Conservation (phyloP, 2,797 vertebrate species). For the Ctenopoma kingsleyae region DNA sequence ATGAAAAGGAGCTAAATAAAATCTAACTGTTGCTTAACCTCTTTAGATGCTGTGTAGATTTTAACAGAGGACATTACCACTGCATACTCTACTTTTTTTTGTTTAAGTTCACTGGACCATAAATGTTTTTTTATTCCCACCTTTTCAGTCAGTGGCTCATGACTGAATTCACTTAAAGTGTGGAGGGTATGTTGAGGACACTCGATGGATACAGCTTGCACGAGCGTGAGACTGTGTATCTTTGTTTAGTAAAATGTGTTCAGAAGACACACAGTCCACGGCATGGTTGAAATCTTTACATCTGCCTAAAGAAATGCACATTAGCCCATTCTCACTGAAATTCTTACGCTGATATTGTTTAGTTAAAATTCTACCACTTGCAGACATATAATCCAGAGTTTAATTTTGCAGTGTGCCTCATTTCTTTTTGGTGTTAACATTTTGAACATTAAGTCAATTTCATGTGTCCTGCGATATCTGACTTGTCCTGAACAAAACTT, state of each 20-base stretch:
- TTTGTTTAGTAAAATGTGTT: slow-evolving; percentile 24
- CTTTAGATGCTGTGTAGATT: slow-evolving; percentile 42
- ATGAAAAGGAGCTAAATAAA: slow-evolving; percentile 41
- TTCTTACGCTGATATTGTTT: slow-evolving; percentile 13
- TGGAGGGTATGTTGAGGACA: background rate
- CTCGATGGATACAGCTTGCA: slow-evolving; percentile 18
- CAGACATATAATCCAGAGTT: slow-evolving; percentile 33
- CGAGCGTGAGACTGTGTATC: slow-evolving; percentile 7
- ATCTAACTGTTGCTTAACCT: slow-evolving; percentile 41
- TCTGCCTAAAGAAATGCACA: background rate
- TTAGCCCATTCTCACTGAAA: slow-evolving; percentile 16
- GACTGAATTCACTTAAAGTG: slow-evolving; percentile 19
- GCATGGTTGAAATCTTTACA: slow-evolving; percentile 6
- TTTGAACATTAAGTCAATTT: slow-evolving; percentile 33
- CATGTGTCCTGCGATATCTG: slow-evolving; percentile 32
- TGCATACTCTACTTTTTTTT: background rate
- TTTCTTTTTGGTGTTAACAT: slow-evolving; percentile 40
- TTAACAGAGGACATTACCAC: slow-evolving; percentile 18
- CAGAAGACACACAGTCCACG: slow-evolving; percentile 2
- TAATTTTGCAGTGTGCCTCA: slow-evolving; percentile 54
- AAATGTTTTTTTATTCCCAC: slow-evolving; percentile 17
- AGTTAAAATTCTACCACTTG: slow-evolving; percentile 8
- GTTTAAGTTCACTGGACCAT: slow-evolving; percentile 28
- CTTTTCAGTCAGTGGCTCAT: slow-evolving; percentile 5
- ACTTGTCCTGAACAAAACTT: slow-evolving; percentile 54